Percentiles rank a stretch among this genome's conserved stretches.
Evolutionary conservation across 2,888 invertebrate species (phyloP).

Genomic region (Ophioninae sp.): DNA sequence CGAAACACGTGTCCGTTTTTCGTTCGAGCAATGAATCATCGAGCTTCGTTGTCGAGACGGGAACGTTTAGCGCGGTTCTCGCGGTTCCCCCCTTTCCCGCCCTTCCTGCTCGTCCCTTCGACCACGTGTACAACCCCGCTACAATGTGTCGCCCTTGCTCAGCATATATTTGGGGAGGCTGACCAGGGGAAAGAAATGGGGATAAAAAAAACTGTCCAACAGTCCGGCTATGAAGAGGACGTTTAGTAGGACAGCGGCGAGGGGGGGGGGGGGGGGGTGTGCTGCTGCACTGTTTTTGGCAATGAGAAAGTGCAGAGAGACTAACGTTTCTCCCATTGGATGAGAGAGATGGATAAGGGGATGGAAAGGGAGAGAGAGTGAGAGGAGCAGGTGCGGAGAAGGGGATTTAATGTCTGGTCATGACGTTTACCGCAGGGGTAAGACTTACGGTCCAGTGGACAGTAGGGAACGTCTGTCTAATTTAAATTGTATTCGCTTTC

Average conservation of each 20-base stretch:
- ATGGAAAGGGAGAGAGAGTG: constrained; percentile 1
- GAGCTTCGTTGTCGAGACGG: constrained; percentile 33
- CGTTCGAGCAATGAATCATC: constrained; percentile 50
- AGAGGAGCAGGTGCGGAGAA: constrained; percentile 10
- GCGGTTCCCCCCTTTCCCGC: not conserved
- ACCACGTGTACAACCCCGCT: constrained; percentile 13
- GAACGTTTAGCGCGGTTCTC: constrained; percentile 49
- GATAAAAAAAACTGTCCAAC: constrained; percentile 31
- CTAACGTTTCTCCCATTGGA: constrained; percentile 30
- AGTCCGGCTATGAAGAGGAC: constrained; percentile 21
- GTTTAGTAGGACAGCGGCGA: constrained; percentile 45
- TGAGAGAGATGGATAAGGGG: constrained; percentile 3
- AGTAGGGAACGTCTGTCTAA: constrained; percentile 69
- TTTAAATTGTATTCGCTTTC: constrained; percentile 73
- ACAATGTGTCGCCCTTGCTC: constrained; percentile 55
- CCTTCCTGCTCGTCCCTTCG: not conserved
- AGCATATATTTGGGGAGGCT: constrained; percentile 56
- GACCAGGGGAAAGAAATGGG: constrained; percentile 15
- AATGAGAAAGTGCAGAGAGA: constrained; percentile 50
- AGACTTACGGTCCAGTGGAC: constrained; percentile 71
- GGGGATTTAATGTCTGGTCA: constrained; percentile 60
- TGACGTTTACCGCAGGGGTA: constrained; percentile 64
- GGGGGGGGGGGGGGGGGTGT: not conserved
- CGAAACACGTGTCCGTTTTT: constrained; percentile 44
- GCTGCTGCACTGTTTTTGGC: constrained; percentile 57